Conservation (phyloP, 2,888 invertebrate species). For the Tupiocoris notatus region DNA sequence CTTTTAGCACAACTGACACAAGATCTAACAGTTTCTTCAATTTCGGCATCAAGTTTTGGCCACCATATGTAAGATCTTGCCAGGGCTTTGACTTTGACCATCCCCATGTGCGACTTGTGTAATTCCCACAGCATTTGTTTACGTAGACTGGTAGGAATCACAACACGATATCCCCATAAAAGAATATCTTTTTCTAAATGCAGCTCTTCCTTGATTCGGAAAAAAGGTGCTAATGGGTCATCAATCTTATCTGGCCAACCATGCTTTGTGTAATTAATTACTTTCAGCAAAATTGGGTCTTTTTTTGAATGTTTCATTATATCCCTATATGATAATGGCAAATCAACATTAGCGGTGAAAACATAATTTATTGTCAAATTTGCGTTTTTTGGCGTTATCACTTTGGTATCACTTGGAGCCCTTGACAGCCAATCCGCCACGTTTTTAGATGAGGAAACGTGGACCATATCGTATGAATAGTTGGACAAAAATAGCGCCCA, state of each 20-base stretch:
- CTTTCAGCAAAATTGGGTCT: background rate
- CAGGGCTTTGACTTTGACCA: conserved; percentile 50
- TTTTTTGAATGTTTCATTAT: background rate
- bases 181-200: conserved; percentile 12
- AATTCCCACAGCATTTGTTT: background rate
- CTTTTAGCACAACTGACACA: conserved; percentile 47
- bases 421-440: conserved; percentile 35
- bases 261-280: background rate
- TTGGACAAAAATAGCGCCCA: conserved; percentile 21
- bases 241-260: conserved; percentile 7
- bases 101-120: conserved; percentile 48
- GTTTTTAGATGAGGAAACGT: conserved; percentile 30
- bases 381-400: too few relatives aligned
- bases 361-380: conserved; percentile 1
- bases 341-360: background rate
- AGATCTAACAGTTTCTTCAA: conserved; percentile 47
- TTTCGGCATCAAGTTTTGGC: conserved; percentile 49
- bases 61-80: conserved; percentile 50
- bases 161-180: conserved; percentile 13
- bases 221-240: background rate
- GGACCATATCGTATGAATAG: conserved; percentile 19
- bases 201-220: conserved; percentile 7
- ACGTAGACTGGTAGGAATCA: background rate
- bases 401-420: background rate
- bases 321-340: background rate